These are phyloP conservation scores for Cromileptes altivelis DNA, from an alignment of 2,113 vertebrate genomes.

Conservation along the genomic window DNA sequence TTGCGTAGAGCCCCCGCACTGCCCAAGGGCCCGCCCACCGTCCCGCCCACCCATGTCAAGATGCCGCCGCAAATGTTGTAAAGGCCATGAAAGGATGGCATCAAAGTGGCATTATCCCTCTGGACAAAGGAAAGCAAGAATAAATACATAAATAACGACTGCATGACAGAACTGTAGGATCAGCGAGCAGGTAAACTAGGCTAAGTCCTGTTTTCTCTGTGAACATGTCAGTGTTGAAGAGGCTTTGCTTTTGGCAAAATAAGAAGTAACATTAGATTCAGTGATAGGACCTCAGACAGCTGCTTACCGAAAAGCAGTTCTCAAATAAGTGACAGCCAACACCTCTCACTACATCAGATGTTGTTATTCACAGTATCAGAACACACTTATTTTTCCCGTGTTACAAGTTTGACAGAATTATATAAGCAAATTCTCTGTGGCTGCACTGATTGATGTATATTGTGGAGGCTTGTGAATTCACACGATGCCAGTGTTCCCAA, in stretches of 20 bases:
- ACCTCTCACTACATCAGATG: slow-evolving; percentile 27
- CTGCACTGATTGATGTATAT: not conserved
- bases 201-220: slow-evolving; percentile 32
- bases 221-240: slow-evolving; percentile 27
- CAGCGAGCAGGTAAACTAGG: slow-evolving; percentile 27
- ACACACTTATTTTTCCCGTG: slow-evolving; percentile 5
- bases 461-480: not conserved
- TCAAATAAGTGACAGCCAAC: slow-evolving; percentile 14
- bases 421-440: not conserved
- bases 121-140: slow-evolving; percentile 54
- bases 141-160: slow-evolving; percentile 39
- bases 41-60: slow-evolving; percentile 63
- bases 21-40: slow-evolving; percentile 48
- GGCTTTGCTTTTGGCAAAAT: slow-evolving; percentile 31
- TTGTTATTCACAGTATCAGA: slow-evolving; percentile 20
- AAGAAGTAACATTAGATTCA: slow-evolving; percentile 8
- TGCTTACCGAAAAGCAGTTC: slow-evolving; percentile 12
- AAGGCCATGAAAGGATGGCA: slow-evolving; percentile 65
- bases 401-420: not conserved
- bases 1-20: slow-evolving; percentile 43
- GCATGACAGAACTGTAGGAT: slow-evolving; percentile 46
- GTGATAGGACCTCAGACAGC: slow-evolving; percentile 4
- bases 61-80: slow-evolving; percentile 63
- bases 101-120: slow-evolving; percentile 66
- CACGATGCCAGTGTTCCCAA: not conserved